Percentiles rank a stretch among this genome's conserved stretches.
Evolutionary conservation across 1,140 invertebrate genomes (phyloP).

Genomic region (Achroia grisella): DNA sequence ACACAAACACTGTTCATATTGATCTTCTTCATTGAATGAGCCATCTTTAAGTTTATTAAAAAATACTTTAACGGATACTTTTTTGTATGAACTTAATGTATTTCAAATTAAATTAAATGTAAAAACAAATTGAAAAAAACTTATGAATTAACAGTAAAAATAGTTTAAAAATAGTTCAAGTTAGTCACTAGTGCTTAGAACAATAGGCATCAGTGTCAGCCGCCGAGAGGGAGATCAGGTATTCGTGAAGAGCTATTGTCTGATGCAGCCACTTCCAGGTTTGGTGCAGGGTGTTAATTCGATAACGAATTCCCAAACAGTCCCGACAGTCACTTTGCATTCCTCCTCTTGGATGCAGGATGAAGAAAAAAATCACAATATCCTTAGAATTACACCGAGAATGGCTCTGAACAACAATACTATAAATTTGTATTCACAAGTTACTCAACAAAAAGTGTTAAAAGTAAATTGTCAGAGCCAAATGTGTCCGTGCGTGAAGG

Average conservation of each 20-base stretch:
- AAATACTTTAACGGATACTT: constrained; percentile 49
- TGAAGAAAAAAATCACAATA: constrained; percentile 65
- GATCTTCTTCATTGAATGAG: constrained; percentile 59
- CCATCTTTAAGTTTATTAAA: constrained; percentile 40
- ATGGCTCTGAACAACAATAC: constrained; percentile 1
- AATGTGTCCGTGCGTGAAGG: constrained; percentile 19
- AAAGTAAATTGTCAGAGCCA: not conserved
- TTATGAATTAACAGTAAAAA: constrained; percentile 18
- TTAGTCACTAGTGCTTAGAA: constrained; percentile 44
- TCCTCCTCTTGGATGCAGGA: constrained; percentile 81
- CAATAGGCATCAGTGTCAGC: constrained; percentile 77
- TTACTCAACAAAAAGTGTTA: not conserved
- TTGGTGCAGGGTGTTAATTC: constrained; percentile 88
- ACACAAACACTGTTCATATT: constrained; percentile 44
- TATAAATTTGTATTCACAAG: not conserved
- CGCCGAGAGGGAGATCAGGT: constrained; percentile 85
- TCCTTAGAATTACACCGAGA: constrained; percentile 30
- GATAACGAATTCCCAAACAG: constrained; percentile 88
- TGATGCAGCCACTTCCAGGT: constrained; percentile 95
- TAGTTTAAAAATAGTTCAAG: constrained; percentile 24
- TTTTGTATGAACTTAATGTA: constrained; percentile 60
- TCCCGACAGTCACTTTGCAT: constrained; percentile 88
- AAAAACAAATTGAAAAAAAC: constrained; percentile 27
- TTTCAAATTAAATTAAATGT: constrained; percentile 37
- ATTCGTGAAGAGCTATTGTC: constrained; percentile 89